Evolutionary conservation across 30 jellyfish, hydroid and myxozoan species (phyloP).

Genomic region (Hydractinia symbiolongicarpus): DNA sequence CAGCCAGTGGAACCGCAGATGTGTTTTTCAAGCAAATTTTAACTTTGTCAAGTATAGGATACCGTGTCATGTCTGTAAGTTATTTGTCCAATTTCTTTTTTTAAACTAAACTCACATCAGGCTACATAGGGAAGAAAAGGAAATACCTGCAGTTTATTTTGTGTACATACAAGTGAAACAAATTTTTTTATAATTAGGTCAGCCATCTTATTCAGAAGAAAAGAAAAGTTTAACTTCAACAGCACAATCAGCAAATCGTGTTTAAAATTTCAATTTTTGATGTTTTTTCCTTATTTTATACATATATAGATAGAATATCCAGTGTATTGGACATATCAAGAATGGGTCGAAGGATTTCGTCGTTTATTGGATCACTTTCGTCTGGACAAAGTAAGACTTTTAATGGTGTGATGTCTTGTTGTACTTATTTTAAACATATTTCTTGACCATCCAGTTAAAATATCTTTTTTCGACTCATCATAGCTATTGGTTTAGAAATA

Average conservation of each 20-base stretch:
- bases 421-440: neutral
- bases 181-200: no score
- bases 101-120: neutral
- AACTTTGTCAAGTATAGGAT: conserved; percentile 90
- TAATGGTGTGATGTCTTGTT: neutral
- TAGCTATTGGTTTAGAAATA: neutral
- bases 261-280: no score
- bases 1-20: conserved; percentile 98
- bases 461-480: neutral
- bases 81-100: neutral
- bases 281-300: no score
- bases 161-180: no score
- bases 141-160: no score
- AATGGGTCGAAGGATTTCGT: conserved; percentile 96
- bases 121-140: neutral
- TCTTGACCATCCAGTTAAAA: neutral
- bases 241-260: no score
- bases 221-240: no score
- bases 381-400: conserved; percentile 68
- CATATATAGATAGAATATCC: conserved; percentile 75
- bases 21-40: conserved; percentile 83
- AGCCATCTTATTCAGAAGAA: no score
- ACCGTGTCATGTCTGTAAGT: conserved; percentile 92
- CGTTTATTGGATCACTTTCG: conserved; percentile 85
- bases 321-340: conserved; percentile 94